phyloP scores from a whole-genome alignment of 1,140 invertebrate species.

The Oscheius sp. region DNA sequence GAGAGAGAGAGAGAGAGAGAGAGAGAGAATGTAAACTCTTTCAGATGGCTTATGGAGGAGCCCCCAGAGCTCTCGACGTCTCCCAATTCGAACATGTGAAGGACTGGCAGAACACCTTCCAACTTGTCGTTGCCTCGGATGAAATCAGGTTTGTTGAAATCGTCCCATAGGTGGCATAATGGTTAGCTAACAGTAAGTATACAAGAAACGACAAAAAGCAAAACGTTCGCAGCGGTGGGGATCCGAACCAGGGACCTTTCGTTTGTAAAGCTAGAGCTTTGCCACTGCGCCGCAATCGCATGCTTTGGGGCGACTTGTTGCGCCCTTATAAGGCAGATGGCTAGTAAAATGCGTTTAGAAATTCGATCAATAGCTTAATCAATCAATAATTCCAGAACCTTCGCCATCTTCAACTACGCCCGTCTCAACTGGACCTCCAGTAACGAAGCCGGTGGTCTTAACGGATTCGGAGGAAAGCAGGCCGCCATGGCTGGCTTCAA shows the following conservation, averaged over 20 bases:
- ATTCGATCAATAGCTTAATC: neutral
- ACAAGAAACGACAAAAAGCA: too few relatives aligned
- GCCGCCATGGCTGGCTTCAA: conserved; percentile 77
- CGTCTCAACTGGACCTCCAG: conserved; percentile 78
- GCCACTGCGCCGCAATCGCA: too few relatives aligned
- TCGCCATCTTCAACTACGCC: conserved; percentile 88
- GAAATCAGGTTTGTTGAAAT: conserved; percentile 69
- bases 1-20: neutral
- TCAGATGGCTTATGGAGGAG: conserved; percentile 45
- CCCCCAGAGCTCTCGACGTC: conserved; percentile 42
- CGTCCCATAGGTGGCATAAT: conserved; percentile 49
- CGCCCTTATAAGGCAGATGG: too few relatives aligned
- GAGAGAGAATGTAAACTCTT: neutral
- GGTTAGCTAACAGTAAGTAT: too few relatives aligned
- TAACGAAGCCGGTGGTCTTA: conserved; percentile 68
- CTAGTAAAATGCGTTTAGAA: too few relatives aligned
- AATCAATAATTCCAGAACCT: conserved; percentile 68
- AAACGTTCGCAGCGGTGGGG: too few relatives aligned
- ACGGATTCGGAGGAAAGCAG: conserved; percentile 68
- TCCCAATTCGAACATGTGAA: conserved; percentile 41
- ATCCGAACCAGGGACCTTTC: too few relatives aligned
- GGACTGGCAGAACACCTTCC: conserved; percentile 80
- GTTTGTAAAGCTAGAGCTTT: too few relatives aligned
- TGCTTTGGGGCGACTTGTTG: too few relatives aligned
- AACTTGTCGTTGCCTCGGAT: conserved; percentile 85